Evolutionary conservation across 2,113 vertebrate species (phyloP), one percentile per base, ranked within the genome.

Genomic region (Sprattus sprattus): DNA sequence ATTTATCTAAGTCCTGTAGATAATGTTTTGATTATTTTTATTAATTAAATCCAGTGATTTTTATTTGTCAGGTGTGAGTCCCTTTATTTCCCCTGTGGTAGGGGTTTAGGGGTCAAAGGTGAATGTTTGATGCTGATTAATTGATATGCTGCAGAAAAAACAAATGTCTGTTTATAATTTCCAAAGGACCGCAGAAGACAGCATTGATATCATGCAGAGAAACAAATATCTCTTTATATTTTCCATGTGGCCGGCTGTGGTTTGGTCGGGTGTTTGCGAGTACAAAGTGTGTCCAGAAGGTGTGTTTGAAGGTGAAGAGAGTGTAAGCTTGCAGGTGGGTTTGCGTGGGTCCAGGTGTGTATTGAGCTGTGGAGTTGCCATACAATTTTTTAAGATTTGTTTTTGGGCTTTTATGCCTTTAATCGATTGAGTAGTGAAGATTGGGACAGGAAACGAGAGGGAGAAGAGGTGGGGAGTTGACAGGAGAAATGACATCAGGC

Each of bases 1-100:
- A 78, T 78, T 78, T 78, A 78, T 78, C 71, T 78, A 78, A 78
- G 71, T 78, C 71, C 71, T 78, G 71, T 78, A 78, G 71, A 78
- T 78, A 78, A 32, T 78, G 71, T 78, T 78, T 78, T 78, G 71
- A 78, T 78, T 78, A 78, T 78, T 78, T 78, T 78, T 78, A 78
- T 78, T 78, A 78, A 78, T 78, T 78, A 78, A 78, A 78, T 78
- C 28, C 71, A 78, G 71, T 78, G 71, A 78, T 78, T 78, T 78
- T 78, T 78, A 78, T 78, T 78, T 78, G 71, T 16, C 71, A 78
- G 71, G 71, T 78, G 71, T 78, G 71, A 32, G 71, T 28, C 44
- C 71, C 71, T 78, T 78, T 78, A 16, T 78, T 78, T 78, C 28
- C 71, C 28, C 3, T 3, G 11, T 78, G 71, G 32, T 39, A n/a